Evolutionary conservation across 2,888 invertebrate species (phyloP).

Genomic region (Papilio elwesi): DNA sequence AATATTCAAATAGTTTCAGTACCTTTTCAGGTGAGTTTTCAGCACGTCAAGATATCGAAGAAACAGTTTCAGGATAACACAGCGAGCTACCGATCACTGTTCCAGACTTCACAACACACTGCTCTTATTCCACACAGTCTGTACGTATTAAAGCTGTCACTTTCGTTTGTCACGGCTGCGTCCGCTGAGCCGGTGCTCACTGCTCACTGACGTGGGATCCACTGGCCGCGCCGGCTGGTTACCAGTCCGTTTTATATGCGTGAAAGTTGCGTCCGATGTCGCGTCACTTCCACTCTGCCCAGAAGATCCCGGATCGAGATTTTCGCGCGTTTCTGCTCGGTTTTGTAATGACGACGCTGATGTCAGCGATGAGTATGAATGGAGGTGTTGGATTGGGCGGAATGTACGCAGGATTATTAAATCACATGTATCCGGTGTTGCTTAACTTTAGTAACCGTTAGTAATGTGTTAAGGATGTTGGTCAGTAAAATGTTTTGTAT

Average conservation of each 20-base stretch:
- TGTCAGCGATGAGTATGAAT: conserved; percentile 37
- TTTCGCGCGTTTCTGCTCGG: conserved; percentile 60
- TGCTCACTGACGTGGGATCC: conserved; percentile 55
- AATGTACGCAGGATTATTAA: conserved; percentile 25
- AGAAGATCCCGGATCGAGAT: conserved; percentile 73
- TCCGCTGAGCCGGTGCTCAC: conserved; percentile 56
- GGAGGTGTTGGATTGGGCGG: conserved; percentile 23
- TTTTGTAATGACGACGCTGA: conserved; percentile 64
- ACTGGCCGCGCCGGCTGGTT: conserved; percentile 77
- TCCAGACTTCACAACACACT: conserved; percentile 75
- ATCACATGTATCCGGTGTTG: conserved; percentile 31
- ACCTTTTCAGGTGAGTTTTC: conserved; percentile 76
- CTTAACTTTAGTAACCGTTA: conserved; percentile 6
- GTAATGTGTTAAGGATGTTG: conserved; percentile 11
- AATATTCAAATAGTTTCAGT: conserved; percentile 54
- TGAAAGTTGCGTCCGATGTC: conserved; percentile 74
- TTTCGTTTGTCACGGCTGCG: conserved; percentile 71
- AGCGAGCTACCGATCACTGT: conserved; percentile 79
- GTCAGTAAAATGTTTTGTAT: not conserved
- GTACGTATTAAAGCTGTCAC: conserved; percentile 61
- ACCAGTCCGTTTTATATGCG: conserved; percentile 76
- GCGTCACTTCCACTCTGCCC: conserved; percentile 57
- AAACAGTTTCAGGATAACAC: conserved; percentile 81
- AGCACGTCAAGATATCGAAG: conserved; percentile 52
- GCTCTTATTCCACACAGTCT: conserved; percentile 64